These are phyloP conservation scores for Polyploca ridens DNA, from an alignment of 2,888 invertebrate genomes.

Conservation along the genomic window DNA sequence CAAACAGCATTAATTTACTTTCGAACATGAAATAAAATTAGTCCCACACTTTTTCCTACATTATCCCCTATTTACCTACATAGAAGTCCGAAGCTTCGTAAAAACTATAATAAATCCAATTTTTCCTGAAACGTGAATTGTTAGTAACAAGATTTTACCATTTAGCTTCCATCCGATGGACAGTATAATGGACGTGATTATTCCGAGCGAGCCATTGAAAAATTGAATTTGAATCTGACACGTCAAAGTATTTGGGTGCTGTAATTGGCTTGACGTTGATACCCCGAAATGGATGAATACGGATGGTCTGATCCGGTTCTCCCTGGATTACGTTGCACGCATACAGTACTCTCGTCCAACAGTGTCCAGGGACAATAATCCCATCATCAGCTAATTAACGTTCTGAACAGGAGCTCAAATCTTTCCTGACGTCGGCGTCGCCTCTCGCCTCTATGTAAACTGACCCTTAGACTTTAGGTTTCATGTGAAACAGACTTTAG, in stretches of 20 bases:
- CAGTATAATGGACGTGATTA: conserved; percentile 52
- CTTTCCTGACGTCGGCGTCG: too few relatives aligned
- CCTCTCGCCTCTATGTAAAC: too few relatives aligned
- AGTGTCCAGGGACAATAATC: too few relatives aligned
- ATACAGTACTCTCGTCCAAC: too few relatives aligned
- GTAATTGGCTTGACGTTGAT: conserved; percentile 45
- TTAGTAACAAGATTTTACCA: background rate
- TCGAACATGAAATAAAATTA: too few relatives aligned
- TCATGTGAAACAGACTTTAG: too few relatives aligned
- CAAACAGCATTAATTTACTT: too few relatives aligned
- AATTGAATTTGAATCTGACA: conserved; percentile 55
- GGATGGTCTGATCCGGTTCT: background rate
- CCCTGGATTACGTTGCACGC: too few relatives aligned
- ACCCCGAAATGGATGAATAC: background rate
- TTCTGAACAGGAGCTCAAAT: too few relatives aligned
- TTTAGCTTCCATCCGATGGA: conserved; percentile 30
- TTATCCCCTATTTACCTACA: background rate
- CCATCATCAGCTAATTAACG: too few relatives aligned
- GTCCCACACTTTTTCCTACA: background rate
- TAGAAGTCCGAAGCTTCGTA: background rate
- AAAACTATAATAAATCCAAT: conserved; percentile 3
- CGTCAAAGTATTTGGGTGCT: conserved; percentile 42
- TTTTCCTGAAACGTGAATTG: background rate
- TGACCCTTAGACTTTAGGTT: too few relatives aligned
- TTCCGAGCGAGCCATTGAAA: conserved; percentile 50